Evolutionary conservation across 2,888 invertebrate genomes (phyloP).

Genomic region (Dynastes hyllus): DNA sequence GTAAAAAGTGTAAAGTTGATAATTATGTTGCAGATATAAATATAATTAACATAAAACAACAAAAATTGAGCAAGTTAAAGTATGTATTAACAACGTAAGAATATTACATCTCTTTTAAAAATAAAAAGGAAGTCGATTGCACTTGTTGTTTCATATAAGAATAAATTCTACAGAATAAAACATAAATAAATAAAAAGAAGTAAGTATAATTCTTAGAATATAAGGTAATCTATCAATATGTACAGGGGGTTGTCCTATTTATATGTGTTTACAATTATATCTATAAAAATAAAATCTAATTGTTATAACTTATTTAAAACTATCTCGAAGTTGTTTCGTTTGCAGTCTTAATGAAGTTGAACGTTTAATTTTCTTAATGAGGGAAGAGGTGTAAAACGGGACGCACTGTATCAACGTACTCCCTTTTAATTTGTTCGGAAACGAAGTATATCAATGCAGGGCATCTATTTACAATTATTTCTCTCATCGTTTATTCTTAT

Average conservation of each 20-base stretch:
- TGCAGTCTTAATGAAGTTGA: background rate
- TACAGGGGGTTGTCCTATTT: background rate
- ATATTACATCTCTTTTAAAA: background rate
- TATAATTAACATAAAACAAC: constrained; percentile 10
- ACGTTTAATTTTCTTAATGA: background rate
- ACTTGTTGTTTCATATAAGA: constrained; percentile 45
- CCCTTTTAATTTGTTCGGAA: too few species aligned
- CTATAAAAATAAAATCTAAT: background rate
- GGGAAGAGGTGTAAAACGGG: background rate
- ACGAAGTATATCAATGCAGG: too few species aligned
- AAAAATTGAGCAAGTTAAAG: constrained; percentile 51
- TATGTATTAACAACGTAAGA: background rate
- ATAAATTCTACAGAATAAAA: constrained; percentile 28
- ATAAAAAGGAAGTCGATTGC: constrained; percentile 22
- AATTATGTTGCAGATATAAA: background rate
- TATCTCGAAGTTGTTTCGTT: background rate
- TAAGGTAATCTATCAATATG: background rate
- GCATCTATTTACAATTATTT: background rate
- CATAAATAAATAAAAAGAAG: constrained; percentile 33
- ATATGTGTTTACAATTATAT: background rate
- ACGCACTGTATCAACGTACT: too few species aligned
- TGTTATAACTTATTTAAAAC: constrained; percentile 17
- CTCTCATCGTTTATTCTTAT: constrained; percentile 32
- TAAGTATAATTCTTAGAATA: background rate
- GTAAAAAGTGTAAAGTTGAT: constrained; percentile 23